These are phyloP conservation scores for Oreotrochilus melanogaster DNA, from an alignment of 2,113 vertebrate species.

Conservation along the genomic window DNA sequence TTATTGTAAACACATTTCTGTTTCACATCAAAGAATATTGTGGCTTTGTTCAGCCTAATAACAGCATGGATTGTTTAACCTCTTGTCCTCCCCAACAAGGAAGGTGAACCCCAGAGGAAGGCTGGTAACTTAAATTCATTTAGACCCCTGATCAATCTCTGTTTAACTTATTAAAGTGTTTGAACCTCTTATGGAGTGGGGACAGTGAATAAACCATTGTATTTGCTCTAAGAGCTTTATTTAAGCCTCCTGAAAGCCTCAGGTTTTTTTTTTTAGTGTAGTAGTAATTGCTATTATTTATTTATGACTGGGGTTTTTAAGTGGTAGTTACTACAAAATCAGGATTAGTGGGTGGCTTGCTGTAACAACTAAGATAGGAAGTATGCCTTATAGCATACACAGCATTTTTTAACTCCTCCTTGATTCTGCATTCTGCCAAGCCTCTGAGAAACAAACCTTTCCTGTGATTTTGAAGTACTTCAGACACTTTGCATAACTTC, in stretches of 20 bases:
- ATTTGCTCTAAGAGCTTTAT: not conserved
- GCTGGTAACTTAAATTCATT: not conserved
- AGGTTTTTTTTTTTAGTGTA: too few species aligned
- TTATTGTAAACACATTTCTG: not conserved
- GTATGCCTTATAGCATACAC: accelerated
- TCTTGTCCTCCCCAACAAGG: not conserved
- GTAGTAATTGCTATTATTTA: not conserved
- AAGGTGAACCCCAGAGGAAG: not conserved
- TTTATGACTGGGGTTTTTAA: not conserved
- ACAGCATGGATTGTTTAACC: not conserved
- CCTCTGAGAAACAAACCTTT: not conserved
- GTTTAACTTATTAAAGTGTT: not conserved
- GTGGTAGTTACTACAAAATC: not conserved
- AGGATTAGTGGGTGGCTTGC: not conserved
- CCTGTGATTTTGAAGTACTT: not conserved
- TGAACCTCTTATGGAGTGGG: not conserved
- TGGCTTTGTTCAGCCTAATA: not conserved
- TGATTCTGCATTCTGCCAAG: not conserved
- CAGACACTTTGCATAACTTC: not conserved
- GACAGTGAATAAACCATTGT: not conserved
- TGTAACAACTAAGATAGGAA: not conserved
- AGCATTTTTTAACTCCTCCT: not conserved
- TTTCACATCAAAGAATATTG: not conserved
- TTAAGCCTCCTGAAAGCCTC: not conserved
- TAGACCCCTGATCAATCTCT: not conserved